Percentiles rank a stretch among this genome's conserved stretches.
These are phyloP conservation scores for Diadegma fenestrale DNA, from an alignment of 2,888 invertebrate genomes.

Conservation along the genomic window DNA sequence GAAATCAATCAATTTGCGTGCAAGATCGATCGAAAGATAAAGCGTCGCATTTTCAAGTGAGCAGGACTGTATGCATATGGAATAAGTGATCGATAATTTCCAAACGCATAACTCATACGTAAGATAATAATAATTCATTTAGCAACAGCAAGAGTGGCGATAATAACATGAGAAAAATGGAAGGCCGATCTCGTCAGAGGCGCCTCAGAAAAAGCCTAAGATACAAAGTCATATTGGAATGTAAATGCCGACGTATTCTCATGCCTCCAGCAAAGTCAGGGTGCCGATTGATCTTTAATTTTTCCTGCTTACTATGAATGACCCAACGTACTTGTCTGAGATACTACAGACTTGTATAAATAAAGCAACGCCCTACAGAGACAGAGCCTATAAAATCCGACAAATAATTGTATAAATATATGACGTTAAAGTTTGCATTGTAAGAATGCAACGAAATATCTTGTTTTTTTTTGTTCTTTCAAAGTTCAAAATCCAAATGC, in stretches of 20 bases:
- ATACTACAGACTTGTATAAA: slow-evolving; percentile 29
- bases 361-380: slow-evolving; percentile 17
- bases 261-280: slow-evolving; percentile 62
- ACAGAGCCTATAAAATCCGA: not conserved
- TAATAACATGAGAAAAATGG: slow-evolving; percentile 38
- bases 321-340: slow-evolving; percentile 44
- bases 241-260: slow-evolving; percentile 66
- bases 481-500: too few relatives aligned
- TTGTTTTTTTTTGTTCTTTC: too few relatives aligned
- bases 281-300: slow-evolving; percentile 71
- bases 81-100: slow-evolving; percentile 13
- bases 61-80: not conserved
- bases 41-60: not conserved
- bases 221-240: slow-evolving; percentile 15
- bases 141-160: not conserved
- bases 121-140: slow-evolving; percentile 33
- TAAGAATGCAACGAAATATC: not conserved
- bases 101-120: slow-evolving; percentile 23
- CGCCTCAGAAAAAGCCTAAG: slow-evolving; percentile 48
- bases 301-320: slow-evolving; percentile 53
- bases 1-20: not conserved
- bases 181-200: slow-evolving; percentile 13
- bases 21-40: not conserved
- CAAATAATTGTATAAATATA: not conserved
- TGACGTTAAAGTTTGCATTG: too few relatives aligned